Evolutionary conservation across 1,140 invertebrate species (phyloP).

Genomic region (Amyelois transitella): DNA sequence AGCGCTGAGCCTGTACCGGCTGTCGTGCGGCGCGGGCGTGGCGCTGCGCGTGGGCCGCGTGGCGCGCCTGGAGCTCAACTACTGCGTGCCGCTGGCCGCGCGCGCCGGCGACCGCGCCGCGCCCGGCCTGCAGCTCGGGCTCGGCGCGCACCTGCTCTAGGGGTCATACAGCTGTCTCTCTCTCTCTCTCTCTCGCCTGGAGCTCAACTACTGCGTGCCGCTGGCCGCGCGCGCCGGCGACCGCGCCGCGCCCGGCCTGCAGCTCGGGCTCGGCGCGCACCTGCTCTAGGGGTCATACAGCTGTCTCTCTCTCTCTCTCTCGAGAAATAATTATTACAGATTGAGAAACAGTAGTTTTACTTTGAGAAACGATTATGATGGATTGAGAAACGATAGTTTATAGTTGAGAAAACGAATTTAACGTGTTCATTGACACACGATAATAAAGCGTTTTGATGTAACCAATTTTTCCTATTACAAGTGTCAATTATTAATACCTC

Average conservation of each 20-base stretch:
- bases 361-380: too few species aligned
- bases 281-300: slow-evolving; percentile 75
- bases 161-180: too few species aligned
- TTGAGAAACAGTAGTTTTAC: too few species aligned
- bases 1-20: slow-evolving; percentile 51
- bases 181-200: too few species aligned
- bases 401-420: too few species aligned
- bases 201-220: slow-evolving; percentile 90
- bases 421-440: too few species aligned
- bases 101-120: slow-evolving; percentile 74
- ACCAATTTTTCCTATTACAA: too few species aligned
- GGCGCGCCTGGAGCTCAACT: slow-evolving; percentile 91
- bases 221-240: slow-evolving; percentile 75
- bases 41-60: slow-evolving; percentile 84
- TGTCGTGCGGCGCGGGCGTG: slow-evolving; percentile 84
- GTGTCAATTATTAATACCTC: too few species aligned
- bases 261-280: slow-evolving; percentile 82
- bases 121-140: slow-evolving; percentile 81
- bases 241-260: slow-evolving; percentile 76
- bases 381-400: too few species aligned
- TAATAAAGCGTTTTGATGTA: too few species aligned
- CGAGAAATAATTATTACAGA: too few species aligned
- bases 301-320: too few species aligned
- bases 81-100: slow-evolving; percentile 80
- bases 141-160: slow-evolving; percentile 81